A percentile compares a stretch with the other conserved stretches of the same genome.
phyloP scores from a whole-genome alignment of 2,888 invertebrate genomes.

The Ornithoptera alexandrae region DNA sequence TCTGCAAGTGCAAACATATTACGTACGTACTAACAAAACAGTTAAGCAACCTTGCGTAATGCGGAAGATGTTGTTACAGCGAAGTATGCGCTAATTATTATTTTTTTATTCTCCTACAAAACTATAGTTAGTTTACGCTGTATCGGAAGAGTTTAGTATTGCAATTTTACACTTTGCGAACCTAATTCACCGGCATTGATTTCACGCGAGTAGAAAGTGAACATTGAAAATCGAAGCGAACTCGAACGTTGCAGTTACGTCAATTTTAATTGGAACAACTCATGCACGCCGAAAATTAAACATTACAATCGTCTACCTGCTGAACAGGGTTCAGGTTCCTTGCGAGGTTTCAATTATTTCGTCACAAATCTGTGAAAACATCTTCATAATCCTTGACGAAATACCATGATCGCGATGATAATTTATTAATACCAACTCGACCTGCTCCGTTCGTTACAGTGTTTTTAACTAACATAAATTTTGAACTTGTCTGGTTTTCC shows the following conservation, averaged over 20 bases:
- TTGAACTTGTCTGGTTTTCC: no score
- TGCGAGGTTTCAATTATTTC: conserved; percentile 19
- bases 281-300: conserved; percentile 39
- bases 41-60: conserved; percentile 4
- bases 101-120: neutral
- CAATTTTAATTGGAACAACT: conserved; percentile 37
- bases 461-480: no score
- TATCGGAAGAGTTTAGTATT: conserved; percentile 10
- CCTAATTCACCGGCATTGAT: conserved; percentile 17
- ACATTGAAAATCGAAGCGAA: conserved; percentile 30
- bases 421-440: conserved; percentile 11
- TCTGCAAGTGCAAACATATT: no score
- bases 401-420: conserved; percentile 1
- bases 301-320: conserved; percentile 28
- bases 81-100: neutral
- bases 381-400: conserved; percentile 10
- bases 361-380: conserved; percentile 16
- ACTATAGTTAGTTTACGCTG: neutral
- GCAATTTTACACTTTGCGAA: conserved; percentile 19
- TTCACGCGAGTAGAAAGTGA: conserved; percentile 39
- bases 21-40: neutral
- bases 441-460: neutral
- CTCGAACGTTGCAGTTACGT: conserved; percentile 34
- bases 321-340: conserved; percentile 17
- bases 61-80: neutral